Evolutionary conservation across 2,797 vertebrate genomes (phyloP).

Genomic region (Tadarida brasiliensis): DNA sequence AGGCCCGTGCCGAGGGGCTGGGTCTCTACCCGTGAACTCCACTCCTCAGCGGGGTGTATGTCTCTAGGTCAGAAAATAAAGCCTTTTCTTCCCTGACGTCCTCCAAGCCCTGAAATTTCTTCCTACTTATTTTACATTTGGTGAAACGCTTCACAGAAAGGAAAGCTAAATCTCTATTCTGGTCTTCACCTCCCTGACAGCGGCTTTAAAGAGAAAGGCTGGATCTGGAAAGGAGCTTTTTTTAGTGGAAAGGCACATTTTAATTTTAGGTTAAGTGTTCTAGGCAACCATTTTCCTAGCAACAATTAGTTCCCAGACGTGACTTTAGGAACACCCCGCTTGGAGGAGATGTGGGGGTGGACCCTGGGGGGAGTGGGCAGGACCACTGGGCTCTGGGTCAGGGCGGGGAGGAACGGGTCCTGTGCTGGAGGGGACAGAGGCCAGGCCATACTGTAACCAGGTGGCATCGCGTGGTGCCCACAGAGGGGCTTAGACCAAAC

Average conservation of each 20-base stretch:
- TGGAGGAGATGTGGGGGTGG: not conserved
- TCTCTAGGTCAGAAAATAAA: not conserved
- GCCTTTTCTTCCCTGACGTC: fast-evolving
- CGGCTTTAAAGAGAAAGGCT: not conserved
- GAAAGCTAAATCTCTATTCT: not conserved
- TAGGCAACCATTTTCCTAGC: slow-evolving; percentile 73
- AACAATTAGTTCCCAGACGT: slow-evolving; percentile 58
- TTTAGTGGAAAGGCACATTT: slow-evolving; percentile 43
- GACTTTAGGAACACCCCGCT: slow-evolving; percentile 55
- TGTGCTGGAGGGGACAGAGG: fast-evolving
- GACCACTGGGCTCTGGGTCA: not conserved
- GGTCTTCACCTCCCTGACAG: slow-evolving; percentile 11
- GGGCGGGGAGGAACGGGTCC: not conserved
- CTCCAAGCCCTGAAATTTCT: not conserved
- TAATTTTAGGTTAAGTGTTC: slow-evolving; percentile 56
- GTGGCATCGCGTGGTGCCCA: fast-evolving
- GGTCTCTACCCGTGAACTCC: not conserved
- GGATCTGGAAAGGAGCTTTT: slow-evolving; percentile 16
- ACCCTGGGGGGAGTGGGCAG: not conserved
- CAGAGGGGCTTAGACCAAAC: not conserved
- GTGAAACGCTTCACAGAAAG: not conserved
- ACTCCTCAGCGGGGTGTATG: fast-evolving
- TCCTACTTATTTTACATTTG: not conserved
- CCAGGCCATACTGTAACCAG: fast-evolving
- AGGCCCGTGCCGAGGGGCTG: fast-evolving